Evolutionary conservation across 1,140 invertebrate genomes (phyloP).

Genomic region (Anastrepha ludens): DNA sequence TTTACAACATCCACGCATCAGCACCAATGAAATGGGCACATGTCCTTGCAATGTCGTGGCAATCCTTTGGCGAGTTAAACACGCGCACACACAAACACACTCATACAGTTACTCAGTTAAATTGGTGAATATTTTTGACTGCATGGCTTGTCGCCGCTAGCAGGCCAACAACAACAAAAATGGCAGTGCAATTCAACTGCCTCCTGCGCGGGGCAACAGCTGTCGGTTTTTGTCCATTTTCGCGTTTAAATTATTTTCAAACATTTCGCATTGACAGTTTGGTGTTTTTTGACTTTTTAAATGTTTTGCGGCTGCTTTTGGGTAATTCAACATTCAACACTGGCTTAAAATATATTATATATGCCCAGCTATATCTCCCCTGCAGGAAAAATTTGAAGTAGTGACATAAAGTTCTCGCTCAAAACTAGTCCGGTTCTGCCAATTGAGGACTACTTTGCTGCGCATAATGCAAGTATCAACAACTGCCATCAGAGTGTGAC

Average conservation of each 20-base stretch:
- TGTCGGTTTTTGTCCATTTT: background rate
- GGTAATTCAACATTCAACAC: background rate
- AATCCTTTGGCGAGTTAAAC: too few relatives aligned
- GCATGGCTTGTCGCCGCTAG: conserved; percentile 1
- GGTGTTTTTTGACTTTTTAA: conserved; percentile 7
- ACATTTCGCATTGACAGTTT: background rate
- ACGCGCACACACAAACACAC: background rate
- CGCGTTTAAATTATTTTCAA: background rate
- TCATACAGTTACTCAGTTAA: background rate
- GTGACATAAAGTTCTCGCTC: too few relatives aligned
- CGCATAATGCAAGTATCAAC: too few relatives aligned
- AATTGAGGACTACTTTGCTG: too few relatives aligned
- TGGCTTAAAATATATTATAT: conserved; percentile 19
- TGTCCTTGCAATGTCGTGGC: background rate
- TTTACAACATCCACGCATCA: conserved; percentile 39
- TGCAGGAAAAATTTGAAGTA: too few relatives aligned
- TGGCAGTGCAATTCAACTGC: too few relatives aligned
- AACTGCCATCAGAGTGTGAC: too few relatives aligned
- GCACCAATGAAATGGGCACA: conserved; percentile 25
- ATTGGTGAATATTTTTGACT: conserved; percentile 24
- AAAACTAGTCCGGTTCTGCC: too few relatives aligned
- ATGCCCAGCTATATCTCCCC: background rate
- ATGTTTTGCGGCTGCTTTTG: conserved; percentile 42
- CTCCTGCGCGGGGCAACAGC: background rate
- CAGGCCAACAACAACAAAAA: background rate